These are phyloP conservation scores for Leptinotarsa haldemani DNA, from an alignment of 2,888 invertebrate genomes.

Conservation along the genomic window DNA sequence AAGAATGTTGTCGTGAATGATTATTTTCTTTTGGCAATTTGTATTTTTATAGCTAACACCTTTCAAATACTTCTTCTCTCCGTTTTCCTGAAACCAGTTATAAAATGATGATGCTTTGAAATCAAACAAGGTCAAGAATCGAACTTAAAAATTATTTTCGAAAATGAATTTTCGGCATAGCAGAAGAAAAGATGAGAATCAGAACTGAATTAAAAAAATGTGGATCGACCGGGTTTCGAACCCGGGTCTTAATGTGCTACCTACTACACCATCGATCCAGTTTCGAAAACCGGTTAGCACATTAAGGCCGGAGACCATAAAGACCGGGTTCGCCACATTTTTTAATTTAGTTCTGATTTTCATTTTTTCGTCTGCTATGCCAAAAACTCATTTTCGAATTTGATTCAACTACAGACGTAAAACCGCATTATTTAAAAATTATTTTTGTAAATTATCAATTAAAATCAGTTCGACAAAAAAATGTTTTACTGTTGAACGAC, in stretches of 20 bases:
- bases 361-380: not conserved
- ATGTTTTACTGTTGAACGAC: not conserved
- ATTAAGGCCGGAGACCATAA: not conserved
- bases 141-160: not conserved
- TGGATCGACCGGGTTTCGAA: not conserved
- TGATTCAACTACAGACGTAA: not conserved
- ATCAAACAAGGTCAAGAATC: not conserved
- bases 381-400: not conserved
- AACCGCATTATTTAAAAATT: not conserved
- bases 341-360: not conserved
- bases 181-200: not conserved
- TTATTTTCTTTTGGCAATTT: slow-evolving; percentile 1
- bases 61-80: not conserved
- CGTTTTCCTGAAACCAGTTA: not conserved
- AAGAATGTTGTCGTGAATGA: not conserved
- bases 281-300: not conserved
- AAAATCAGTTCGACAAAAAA: not conserved
- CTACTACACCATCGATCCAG: not conserved
- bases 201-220: not conserved
- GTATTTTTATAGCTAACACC: not conserved
- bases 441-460: not conserved
- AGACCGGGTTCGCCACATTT: not conserved
- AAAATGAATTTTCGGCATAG: not conserved
- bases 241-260: not conserved
- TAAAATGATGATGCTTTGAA: not conserved